Base-by-base conservation (phyloP, 2,888 invertebrate species). In the Allacma fusca region DNA sequence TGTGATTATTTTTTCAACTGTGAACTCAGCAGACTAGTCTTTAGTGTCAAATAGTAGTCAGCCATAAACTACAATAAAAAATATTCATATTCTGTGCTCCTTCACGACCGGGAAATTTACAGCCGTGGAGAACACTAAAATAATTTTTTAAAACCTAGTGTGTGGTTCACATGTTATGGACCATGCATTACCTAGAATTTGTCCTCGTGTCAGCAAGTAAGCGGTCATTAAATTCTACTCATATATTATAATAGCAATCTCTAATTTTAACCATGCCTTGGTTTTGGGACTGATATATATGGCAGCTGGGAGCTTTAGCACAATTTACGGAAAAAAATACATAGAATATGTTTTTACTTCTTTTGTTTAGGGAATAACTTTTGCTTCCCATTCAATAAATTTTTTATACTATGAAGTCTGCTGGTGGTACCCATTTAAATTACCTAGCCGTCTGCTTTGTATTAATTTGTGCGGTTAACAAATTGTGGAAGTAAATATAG, bases 141-240 rank as follows among this genome's bases (percentile, higher is more conserved):
- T 50, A n/a, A 12, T 50, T 50, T 50, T 50, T 50, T n/a, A 19
- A 50, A 50, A 50, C 50, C 50, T 13, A n/a, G 50, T 50, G 50
- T 50, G 50, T 50, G 50, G 19, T 50, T 50, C 50, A 50, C 50
- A 80, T 80, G 78, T 76, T 75, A 79, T 77, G 78, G 77, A 81
- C 76, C 75, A 83, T 83, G 83, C 82, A 81, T 81, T 83, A 81
- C 79, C 79, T 81, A 50, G 83, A 82, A 76, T 78, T 82, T 78
- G 80, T 80, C 75, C 76, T 83, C 78, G 81, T 82, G 26, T 79
- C 80, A 73, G 81, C 83, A 83, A 81, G 83, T 83, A 81, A 82
- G 81, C 73, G 19, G 50, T 13, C n/a, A 1, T 12, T 50, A n/a
- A n/a, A 50, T 50, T 50, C 16, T 16, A 9, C 16, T 19, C 16